Conservation (phyloP, 2,888 invertebrate species). For the Crossocerus cetratus region DNA sequence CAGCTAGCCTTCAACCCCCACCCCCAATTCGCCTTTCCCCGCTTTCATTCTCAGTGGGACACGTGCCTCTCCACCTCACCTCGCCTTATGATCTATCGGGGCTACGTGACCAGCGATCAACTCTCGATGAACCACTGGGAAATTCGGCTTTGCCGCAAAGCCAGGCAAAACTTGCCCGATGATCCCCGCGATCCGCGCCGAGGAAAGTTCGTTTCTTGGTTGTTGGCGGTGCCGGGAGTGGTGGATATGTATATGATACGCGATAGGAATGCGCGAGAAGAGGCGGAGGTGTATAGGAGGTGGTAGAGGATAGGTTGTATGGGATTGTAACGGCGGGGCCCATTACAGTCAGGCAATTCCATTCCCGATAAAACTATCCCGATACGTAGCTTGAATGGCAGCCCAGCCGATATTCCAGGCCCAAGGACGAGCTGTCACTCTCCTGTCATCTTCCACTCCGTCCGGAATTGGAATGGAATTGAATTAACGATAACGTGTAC, state of each 20-base stretch:
- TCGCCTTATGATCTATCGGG: constrained; percentile 36
- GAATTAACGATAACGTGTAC: constrained; percentile 53
- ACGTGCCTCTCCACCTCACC: constrained; percentile 16
- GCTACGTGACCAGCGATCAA: constrained; percentile 21
- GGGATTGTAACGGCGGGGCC: too few relatives aligned
- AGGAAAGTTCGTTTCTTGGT: too few relatives aligned
- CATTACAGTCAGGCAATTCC: constrained; percentile 26
- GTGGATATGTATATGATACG: too few relatives aligned
- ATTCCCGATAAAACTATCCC: constrained; percentile 50
- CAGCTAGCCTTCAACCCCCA: not conserved
- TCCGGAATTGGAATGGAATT: constrained; percentile 54
- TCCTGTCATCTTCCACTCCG: constrained; percentile 48
- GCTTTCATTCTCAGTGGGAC: constrained; percentile 33
- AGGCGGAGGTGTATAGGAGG: too few relatives aligned
- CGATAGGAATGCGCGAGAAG: too few relatives aligned
- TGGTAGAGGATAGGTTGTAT: too few relatives aligned
- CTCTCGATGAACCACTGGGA: too few relatives aligned
- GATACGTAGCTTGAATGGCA: constrained; percentile 38
- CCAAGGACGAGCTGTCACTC: constrained; percentile 55
- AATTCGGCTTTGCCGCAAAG: not conserved
- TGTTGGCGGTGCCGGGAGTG: too few relatives aligned
- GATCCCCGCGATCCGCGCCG: not conserved
- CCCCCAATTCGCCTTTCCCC: constrained; percentile 8
- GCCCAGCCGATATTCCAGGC: constrained; percentile 23
- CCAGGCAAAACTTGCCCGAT: not conserved